A percentile compares a stretch with the other conserved stretches of the same genome.
phyloP scores from a whole-genome alignment of 2,888 invertebrate genomes.

The Sarcophaga rosellei region DNA sequence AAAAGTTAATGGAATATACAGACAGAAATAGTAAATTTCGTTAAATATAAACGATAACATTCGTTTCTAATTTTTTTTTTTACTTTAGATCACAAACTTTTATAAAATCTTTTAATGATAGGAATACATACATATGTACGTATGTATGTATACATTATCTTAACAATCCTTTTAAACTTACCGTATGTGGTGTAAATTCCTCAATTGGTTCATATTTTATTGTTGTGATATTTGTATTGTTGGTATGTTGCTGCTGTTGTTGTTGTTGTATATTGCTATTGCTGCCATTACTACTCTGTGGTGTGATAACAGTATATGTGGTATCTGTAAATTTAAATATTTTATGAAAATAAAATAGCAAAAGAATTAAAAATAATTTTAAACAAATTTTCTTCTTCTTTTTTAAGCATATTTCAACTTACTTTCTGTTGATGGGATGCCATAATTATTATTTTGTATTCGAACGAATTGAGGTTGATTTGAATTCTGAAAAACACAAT shows the following conservation, averaged over 20 bases:
- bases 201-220: constrained; percentile 72
- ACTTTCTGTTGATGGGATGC: constrained; percentile 78
- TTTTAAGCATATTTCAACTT: constrained; percentile 61
- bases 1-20: background rate
- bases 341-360: constrained; percentile 19
- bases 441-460: constrained; percentile 76
- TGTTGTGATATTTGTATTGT: constrained; percentile 69
- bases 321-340: constrained; percentile 72
- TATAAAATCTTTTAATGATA: too few species aligned
- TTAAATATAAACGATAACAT: too few species aligned
- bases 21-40: background rate
- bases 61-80: too few species aligned
- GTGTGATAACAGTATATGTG: constrained; percentile 77
- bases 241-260: constrained; percentile 62
- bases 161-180: constrained; percentile 27
- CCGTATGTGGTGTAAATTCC: constrained; percentile 64
- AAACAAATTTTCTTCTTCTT: too few species aligned
- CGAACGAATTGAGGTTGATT: constrained; percentile 78
- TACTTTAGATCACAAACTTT: too few species aligned
- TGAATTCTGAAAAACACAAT: constrained; percentile 72
- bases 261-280: constrained; percentile 64
- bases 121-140: too few species aligned
- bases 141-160: too few species aligned
- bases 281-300: constrained; percentile 70
- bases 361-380: too few species aligned